Conservation (phyloP, 2,113 vertebrate species). For the Dromiciops gliroides region DNA sequence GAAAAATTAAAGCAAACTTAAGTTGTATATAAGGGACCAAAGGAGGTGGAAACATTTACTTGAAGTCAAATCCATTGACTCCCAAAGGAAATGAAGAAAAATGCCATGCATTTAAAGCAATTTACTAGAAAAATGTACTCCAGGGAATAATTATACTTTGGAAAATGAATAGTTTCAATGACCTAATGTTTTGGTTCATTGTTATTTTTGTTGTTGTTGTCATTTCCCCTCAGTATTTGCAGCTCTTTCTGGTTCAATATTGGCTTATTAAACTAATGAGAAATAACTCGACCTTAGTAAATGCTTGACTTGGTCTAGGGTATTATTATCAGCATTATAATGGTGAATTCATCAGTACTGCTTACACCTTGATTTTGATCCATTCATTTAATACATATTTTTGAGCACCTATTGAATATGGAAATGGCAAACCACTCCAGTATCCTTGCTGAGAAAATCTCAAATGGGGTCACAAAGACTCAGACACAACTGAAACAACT, state of each 20-base stretch:
- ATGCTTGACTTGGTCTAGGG: background rate
- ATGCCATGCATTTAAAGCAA: conserved; percentile 1
- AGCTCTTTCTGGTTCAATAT: conserved; percentile 34
- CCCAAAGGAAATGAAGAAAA: conserved; percentile 29
- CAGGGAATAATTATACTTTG: background rate
- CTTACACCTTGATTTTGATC: conserved; percentile 9
- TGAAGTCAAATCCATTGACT: conserved; percentile 1
- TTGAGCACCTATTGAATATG: background rate
- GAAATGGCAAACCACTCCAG: background rate
- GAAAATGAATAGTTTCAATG: background rate
- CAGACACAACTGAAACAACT: background rate
- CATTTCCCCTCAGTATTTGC: conserved; percentile 45
- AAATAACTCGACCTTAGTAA: conserved; percentile 20
- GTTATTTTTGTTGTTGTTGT: background rate
- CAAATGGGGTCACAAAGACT: background rate
- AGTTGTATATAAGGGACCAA: background rate
- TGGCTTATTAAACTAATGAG: conserved; percentile 22
- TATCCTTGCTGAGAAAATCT: background rate
- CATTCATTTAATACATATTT: conserved; percentile 5
- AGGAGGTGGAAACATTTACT: background rate
- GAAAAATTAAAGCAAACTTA: background rate
- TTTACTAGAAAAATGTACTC: conserved; percentile 23
- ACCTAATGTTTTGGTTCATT: background rate
- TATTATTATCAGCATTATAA: conserved; percentile 15
- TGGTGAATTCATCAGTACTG: background rate